phyloP scores from a whole-genome alignment of 2,113 vertebrate genomes.

The Mustela nigripes region DNA sequence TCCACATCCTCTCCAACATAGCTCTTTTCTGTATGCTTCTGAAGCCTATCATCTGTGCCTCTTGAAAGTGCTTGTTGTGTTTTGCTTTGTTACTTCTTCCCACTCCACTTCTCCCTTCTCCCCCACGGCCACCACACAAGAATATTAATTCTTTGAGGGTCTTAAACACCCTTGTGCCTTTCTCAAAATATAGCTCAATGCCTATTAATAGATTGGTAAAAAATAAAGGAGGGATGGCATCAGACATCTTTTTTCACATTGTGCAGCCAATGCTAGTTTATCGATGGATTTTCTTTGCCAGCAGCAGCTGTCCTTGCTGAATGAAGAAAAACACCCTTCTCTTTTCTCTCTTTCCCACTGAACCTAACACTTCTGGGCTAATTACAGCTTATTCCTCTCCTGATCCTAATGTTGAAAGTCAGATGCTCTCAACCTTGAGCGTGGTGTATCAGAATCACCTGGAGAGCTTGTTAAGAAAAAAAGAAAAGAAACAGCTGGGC shows the following conservation, averaged over 20 bases:
- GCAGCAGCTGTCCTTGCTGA: not conserved
- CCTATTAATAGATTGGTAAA: not conserved
- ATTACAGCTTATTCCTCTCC: fast-evolving
- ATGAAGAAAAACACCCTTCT: fast-evolving
- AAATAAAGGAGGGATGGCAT: not conserved
- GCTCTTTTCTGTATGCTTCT: not conserved
- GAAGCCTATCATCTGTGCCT: not conserved
- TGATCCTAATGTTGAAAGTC: not conserved
- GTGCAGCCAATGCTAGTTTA: not conserved
- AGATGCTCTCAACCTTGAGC: not conserved
- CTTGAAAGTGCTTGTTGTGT: not conserved
- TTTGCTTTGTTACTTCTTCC: not conserved
- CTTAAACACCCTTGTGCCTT: not conserved
- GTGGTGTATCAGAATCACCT: not conserved
- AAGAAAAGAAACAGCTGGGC: not conserved
- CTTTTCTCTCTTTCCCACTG: not conserved
- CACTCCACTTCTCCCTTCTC: not conserved
- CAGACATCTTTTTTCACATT: not conserved
- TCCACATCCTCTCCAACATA: no score
- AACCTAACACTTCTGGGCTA: not conserved
- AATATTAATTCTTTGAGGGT: not conserved
- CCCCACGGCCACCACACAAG: not conserved
- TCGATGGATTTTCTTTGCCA: not conserved
- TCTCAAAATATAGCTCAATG: not conserved
- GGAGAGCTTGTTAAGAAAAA: not conserved